Evolutionary conservation across 2,888 invertebrate genomes (phyloP).

Genomic region (Pediacus dermestoides): DNA sequence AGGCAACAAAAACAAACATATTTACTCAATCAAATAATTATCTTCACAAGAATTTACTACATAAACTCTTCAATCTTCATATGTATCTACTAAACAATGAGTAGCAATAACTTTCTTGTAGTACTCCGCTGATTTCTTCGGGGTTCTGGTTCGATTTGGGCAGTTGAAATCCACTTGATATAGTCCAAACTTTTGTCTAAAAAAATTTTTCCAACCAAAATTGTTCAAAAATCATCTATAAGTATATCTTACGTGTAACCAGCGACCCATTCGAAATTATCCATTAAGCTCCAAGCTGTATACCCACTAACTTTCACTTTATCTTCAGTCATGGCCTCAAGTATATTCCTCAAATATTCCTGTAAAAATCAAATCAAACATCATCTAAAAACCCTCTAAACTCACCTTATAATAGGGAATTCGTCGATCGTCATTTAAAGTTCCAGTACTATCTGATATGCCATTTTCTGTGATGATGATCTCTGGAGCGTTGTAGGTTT

Average conservation of each 20-base stretch:
- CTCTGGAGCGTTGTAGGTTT: slow-evolving; percentile 49
- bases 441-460: slow-evolving; percentile 48
- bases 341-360: slow-evolving; percentile 35
- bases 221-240: background rate
- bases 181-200: slow-evolving; percentile 63
- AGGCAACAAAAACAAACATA: too few species aligned
- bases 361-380: background rate
- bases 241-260: slow-evolving; percentile 51
- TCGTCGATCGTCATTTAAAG: slow-evolving; percentile 51
- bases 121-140: slow-evolving; percentile 59
- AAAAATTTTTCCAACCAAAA: slow-evolving; percentile 34
- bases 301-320: slow-evolving; percentile 53
- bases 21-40: too few species aligned
- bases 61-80: slow-evolving; percentile 8
- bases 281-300: slow-evolving; percentile 60
- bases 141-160: slow-evolving; percentile 56
- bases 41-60: too few species aligned
- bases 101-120: slow-evolving; percentile 54
- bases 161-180: slow-evolving; percentile 63
- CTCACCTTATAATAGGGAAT: slow-evolving; percentile 44
- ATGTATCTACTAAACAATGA: slow-evolving; percentile 11
- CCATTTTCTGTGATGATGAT: slow-evolving; percentile 61
- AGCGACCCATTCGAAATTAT: slow-evolving; percentile 59
- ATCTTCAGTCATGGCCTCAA: slow-evolving; percentile 40
- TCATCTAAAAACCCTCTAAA: too few species aligned